Base-by-base conservation (phyloP, 2,797 vertebrate species). In the Smutsia temminckii region DNA sequence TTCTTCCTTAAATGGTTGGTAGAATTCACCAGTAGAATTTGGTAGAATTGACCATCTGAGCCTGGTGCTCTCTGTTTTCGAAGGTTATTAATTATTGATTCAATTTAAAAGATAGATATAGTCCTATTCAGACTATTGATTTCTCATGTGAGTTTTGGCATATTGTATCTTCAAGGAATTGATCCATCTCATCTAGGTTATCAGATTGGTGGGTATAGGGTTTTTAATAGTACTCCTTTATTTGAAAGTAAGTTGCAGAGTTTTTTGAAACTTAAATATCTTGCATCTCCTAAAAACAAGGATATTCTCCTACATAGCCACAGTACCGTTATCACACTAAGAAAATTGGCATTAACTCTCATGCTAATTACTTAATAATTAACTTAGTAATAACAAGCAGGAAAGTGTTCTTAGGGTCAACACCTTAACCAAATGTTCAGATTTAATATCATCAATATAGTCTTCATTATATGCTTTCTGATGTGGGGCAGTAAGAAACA, bases 191-290 rank as follows among this genome's bases (percentile, higher is more conserved):
- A 79, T 57, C 55, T 71, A 64, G 64, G 40, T 90, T 85, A 42
- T 94, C 72, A 85, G 14, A 55, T 85, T 64, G 79, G 25, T 72
- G 81, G 29, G 29, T 72, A 69, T 55, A 53, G 42, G 71, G 46
- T 94, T 91, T 46, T 42, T 94, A 25, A 72, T 69, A 42, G 21
- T 83, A 51, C 75, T 89, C 59, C 34, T 85, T 64, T 85, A 80
- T 63, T 71, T 90, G 42, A 79, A 79, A 90, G 64, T 91, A 83
- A 87, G 8, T 55, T 81, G 51, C 77, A 91, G 55, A 72, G 18
- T 93, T 94, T 64, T 46, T 93, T 83, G 25, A 55, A 13, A 53
- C 21, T 69, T 95, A 64, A 77, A 46, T 93, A 88, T 85, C 53
- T 84, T 94, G 13, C 23, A 74, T 89, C 64, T 85, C 59, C 34